Conservation (phyloP, 64 coral and sea anemone species). For the Porites lutea region DNA sequence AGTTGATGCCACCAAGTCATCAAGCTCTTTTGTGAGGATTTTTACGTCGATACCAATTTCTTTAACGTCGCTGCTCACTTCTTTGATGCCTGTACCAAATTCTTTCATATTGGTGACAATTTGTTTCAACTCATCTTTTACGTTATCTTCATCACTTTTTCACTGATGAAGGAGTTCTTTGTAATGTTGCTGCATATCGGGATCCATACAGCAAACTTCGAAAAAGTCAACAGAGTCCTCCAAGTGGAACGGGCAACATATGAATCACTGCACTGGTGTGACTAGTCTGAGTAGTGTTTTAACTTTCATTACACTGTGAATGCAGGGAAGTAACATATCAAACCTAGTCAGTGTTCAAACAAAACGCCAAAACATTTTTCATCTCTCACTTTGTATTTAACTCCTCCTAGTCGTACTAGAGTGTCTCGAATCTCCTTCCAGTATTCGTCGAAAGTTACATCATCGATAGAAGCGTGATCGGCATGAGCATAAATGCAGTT, state of each 20-base stretch:
- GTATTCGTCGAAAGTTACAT: not conserved
- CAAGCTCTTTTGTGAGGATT: no score
- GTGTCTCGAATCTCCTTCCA: not conserved
- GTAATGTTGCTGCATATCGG: not conserved
- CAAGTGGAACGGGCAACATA: not conserved
- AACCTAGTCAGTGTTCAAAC: no score
- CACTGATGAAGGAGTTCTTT: not conserved
- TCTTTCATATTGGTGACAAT: not conserved
- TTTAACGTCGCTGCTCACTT: no score
- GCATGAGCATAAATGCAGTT: not conserved
- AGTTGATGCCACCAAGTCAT: no score
- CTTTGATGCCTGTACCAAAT: no score
- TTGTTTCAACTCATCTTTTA: not conserved
- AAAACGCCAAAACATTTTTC: no score
- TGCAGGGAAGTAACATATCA: no score
- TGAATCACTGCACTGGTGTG: not conserved
- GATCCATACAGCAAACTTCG: slow-evolving; percentile 1
- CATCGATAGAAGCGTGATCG: not conserved
- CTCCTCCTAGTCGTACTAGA: not conserved
- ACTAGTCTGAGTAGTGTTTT: no score
- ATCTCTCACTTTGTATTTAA: not conserved
- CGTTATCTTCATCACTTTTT: not conserved
- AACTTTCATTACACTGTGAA: no score
- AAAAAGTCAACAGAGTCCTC: not conserved
- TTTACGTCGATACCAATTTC: not conserved